These are phyloP conservation scores for Oryzias curvinotus DNA, from an alignment of 2,113 vertebrate species.

Conservation along the genomic window DNA sequence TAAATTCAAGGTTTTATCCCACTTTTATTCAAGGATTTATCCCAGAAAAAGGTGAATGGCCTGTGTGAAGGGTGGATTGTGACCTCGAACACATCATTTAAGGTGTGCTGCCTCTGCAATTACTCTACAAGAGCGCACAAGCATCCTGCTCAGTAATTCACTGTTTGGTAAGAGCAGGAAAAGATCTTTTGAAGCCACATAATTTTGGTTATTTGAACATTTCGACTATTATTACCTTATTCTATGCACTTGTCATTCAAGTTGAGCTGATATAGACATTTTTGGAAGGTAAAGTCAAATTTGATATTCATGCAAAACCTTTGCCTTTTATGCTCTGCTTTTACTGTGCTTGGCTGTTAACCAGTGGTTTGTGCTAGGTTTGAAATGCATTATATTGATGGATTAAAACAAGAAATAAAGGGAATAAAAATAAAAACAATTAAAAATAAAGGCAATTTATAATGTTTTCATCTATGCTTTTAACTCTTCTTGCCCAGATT, in stretches of 20 bases:
- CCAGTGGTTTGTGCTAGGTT: too few relatives aligned
- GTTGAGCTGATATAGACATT: too few relatives aligned
- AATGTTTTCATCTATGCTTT: background rate
- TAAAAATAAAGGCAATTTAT: too few relatives aligned
- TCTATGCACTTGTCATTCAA: too few relatives aligned
- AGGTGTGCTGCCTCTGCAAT: constrained; percentile 31
- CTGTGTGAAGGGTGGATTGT: constrained; percentile 29
- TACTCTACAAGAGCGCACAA: constrained; percentile 15
- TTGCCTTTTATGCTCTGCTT: too few relatives aligned
- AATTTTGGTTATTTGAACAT: constrained; percentile 15
- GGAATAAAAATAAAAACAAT: too few relatives aligned
- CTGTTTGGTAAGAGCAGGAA: constrained; percentile 17
- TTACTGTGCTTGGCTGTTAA: too few relatives aligned
- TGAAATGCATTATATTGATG: too few relatives aligned
- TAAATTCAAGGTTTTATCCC: constrained; percentile 1
- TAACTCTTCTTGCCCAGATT: too few relatives aligned
- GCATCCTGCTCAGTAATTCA: constrained; percentile 34
- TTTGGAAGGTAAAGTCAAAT: too few relatives aligned
- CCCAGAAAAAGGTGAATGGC: constrained; percentile 16
- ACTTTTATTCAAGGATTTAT: constrained; percentile 37
- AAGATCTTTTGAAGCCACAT: constrained; percentile 18
- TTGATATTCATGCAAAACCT: too few relatives aligned
- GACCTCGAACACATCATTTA: constrained; percentile 42
- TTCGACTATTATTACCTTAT: background rate
- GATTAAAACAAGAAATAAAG: too few relatives aligned